Evolutionary conservation across 2,888 invertebrate species (phyloP).

Genomic region (Habrosyne pyritoides): DNA sequence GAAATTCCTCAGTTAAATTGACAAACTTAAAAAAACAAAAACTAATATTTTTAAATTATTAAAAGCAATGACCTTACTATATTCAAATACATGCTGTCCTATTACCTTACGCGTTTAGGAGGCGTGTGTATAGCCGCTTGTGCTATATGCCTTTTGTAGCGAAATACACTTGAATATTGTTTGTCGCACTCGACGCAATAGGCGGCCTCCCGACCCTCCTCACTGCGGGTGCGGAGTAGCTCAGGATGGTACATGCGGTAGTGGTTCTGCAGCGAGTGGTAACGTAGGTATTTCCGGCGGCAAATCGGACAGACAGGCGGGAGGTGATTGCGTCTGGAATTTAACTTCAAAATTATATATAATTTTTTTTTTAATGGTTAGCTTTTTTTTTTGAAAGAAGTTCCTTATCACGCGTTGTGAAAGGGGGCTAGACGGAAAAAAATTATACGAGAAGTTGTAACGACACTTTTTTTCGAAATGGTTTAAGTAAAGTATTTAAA

Average conservation of each 20-base stretch:
- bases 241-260: conserved; percentile 56
- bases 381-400: no score
- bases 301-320: not conserved
- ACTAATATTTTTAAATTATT: no score
- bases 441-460: no score
- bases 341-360: not conserved
- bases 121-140: conserved; percentile 43
- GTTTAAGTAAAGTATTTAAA: no score
- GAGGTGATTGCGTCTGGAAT: conserved; percentile 34
- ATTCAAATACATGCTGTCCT: no score
- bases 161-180: conserved; percentile 25
- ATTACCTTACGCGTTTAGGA: not conserved
- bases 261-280: conserved; percentile 34
- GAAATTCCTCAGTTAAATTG: no score
- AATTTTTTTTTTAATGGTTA: no score
- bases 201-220: not conserved
- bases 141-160: conserved; percentile 28
- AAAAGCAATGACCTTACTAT: no score
- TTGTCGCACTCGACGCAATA: conserved; percentile 38
- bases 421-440: no score
- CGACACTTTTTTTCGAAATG: no score
- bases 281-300: not conserved
- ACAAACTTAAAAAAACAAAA: no score
- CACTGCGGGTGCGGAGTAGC: conserved; percentile 17
- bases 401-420: no score